Evolutionary conservation across 2,797 vertebrate genomes (phyloP).

Genomic region (Platalea minor): DNA sequence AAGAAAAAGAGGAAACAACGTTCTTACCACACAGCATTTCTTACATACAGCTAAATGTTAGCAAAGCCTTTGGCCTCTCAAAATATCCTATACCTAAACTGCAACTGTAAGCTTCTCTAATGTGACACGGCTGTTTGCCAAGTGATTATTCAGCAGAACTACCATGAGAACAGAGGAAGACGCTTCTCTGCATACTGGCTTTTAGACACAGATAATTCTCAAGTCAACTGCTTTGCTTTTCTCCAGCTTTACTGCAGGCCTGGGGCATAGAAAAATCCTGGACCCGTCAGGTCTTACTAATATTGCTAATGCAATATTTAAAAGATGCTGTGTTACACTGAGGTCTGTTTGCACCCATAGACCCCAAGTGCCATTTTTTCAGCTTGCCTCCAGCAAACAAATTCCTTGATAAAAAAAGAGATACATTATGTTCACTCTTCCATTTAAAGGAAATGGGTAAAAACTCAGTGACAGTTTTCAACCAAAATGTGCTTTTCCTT

Average conservation of each 20-base stretch:
- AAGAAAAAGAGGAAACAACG: not conserved
- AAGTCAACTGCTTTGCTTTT: not conserved
- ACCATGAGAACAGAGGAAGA: not conserved
- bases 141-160: conserved; percentile 40
- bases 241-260: not conserved
- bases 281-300: not conserved
- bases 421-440: not conserved
- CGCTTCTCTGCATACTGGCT: not conserved
- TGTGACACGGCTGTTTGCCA: not conserved
- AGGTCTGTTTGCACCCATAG: not conserved
- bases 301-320: not conserved
- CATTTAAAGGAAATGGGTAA: not conserved
- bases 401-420: not conserved
- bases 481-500: not conserved
- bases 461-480: not conserved
- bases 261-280: not conserved
- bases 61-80: not conserved
- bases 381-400: not conserved
- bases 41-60: not conserved
- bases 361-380: not conserved
- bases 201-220: not conserved
- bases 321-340: not conserved
- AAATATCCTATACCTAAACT: not conserved
- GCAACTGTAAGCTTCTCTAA: not conserved
- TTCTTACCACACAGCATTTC: not conserved